Conservation (phyloP, 2,797 vertebrate genomes). For the Gallirallus australis region DNA sequence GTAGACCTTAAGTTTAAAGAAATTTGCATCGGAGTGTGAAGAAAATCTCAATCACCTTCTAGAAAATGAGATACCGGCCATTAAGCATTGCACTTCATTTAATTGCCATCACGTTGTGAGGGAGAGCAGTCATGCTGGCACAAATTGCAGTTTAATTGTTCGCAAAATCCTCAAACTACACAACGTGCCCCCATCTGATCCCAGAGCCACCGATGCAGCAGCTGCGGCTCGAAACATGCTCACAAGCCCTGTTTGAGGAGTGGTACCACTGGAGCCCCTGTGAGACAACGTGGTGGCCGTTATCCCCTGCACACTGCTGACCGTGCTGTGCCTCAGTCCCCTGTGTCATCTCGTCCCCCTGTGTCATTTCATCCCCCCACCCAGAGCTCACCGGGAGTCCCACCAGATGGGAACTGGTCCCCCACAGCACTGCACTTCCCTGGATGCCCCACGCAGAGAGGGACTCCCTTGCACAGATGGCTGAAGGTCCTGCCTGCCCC, state of each 20-base stretch:
- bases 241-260: not conserved
- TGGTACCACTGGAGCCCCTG: not conserved
- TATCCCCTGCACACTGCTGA: rapidly evolving
- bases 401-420: not conserved
- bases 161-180: not conserved
- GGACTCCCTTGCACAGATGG: not conserved
- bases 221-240: rapidly evolving
- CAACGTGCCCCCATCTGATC: not conserved
- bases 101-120: not conserved
- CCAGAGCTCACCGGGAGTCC: not conserved
- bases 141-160: not conserved
- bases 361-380: rapidly evolving
- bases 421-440: not conserved
- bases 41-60: not conserved
- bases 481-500: not conserved
- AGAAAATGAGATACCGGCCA: not conserved
- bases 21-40: not conserved
- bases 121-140: not conserved
- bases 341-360: no score
- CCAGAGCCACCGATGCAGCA: not conserved
- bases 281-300: rapidly evolving
- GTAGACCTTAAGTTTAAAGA: not conserved
- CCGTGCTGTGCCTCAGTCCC: not conserved
- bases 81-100: not conserved
- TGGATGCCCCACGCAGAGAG: rapidly evolving